Evolutionary conservation across 2,888 invertebrate species (phyloP), one percentile per base, ranked within the genome.

Genomic region (Lepidochrysops patricia): DNA sequence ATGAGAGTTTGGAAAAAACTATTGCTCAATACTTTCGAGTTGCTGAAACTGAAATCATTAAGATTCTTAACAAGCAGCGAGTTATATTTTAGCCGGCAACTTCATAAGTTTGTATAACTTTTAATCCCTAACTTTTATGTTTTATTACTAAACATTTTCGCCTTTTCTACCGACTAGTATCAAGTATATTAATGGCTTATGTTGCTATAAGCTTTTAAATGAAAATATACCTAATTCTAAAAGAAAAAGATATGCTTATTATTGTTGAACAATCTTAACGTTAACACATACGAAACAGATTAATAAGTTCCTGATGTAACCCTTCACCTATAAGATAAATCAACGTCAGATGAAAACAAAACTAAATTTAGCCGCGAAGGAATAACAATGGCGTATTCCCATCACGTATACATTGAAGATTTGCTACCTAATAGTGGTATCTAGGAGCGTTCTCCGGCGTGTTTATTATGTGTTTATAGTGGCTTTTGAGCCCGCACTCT

Each of bases 401-500:
- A 60, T 63, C 70, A 67, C 70, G 70, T 70, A 67, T 58, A 50
- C 58, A 60, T 65, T 60, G 64, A 64, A 68, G 65, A 69, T 67
- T 67, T 68, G 61, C 65, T 65, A 62, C 66, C 61, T 60, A 62
- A 60, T 58, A 35, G 50, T 52, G 58, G 29, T 58, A 58, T 58
- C 58, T 52, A 54, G 54, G 54, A 54, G 19, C 54, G 54, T 54
- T 29, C 54, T 19, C 29, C 27, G 29, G 54, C 61, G 61, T 60
- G 60, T 70, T 82, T 80, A 82, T 78, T 73, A 76, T 73, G 79
- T 82, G 84, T 82, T 82, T 82, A 83, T 77, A 72, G 75, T 72
- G 64, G 68, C 70, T 74, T 73, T 66, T 71, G 67, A 65, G 64
- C 67, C 70, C 67, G 67, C 67, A 70, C 72, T 54, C 13, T 32